phyloP scores from a whole-genome alignment of 2,797 vertebrate species.

The Hybognathus amarus region DNA sequence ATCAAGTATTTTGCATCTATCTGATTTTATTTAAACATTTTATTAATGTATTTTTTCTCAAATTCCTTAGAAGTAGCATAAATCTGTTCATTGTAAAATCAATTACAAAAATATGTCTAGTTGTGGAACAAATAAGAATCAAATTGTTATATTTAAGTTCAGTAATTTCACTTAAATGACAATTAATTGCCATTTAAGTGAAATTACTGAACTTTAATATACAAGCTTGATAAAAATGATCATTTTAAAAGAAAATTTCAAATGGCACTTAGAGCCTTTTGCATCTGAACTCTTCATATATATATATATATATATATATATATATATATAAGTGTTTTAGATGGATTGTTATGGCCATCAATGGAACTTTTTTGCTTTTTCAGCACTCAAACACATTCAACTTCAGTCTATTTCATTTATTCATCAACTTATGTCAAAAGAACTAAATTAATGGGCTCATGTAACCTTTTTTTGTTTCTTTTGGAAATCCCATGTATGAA shows the following conservation, averaged over 20 bases:
- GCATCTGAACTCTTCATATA: too few relatives aligned
- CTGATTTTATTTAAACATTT: background rate
- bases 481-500: background rate
- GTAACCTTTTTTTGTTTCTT: constrained; percentile 13
- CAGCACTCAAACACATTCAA: constrained; percentile 27
- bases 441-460: constrained; percentile 20
- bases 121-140: background rate
- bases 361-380: background rate
- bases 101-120: background rate
- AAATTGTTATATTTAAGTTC: too few relatives aligned
- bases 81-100: background rate
- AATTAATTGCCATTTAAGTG: too few relatives aligned
- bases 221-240: too few relatives aligned
- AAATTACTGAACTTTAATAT: too few relatives aligned
- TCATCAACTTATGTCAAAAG: background rate
- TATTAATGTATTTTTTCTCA: too few relatives aligned
- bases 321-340: background rate
- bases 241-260: too few relatives aligned
- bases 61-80: background rate
- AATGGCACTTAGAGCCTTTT: too few relatives aligned
- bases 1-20: background rate
- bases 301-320: background rate
- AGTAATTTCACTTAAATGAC: too few relatives aligned
- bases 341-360: background rate
- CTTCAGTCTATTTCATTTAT: constrained; percentile 6